phyloP scores from a whole-genome alignment of 2,888 invertebrate genomes.

The Dryocosmus kuriphilus region DNA sequence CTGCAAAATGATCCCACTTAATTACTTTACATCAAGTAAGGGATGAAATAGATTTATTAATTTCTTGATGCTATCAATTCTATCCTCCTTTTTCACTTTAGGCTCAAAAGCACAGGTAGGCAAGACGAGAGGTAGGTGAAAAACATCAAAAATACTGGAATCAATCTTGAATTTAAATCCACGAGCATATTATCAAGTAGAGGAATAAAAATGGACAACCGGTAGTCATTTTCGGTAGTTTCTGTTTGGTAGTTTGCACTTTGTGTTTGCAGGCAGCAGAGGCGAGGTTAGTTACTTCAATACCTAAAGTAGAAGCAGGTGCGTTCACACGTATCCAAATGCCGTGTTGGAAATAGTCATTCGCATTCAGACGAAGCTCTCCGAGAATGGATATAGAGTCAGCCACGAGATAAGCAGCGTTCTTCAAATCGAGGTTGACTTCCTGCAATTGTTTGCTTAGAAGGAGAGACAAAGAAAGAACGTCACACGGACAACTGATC shows the following conservation, averaged over 20 bases:
- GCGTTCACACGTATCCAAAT: constrained; percentile 37
- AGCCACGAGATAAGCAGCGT: constrained; percentile 38
- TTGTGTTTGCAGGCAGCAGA: constrained; percentile 35
- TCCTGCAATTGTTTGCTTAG: constrained; percentile 47
- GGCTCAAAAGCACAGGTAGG: too few relatives aligned
- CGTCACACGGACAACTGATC: constrained; percentile 39
- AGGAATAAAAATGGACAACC: too few relatives aligned
- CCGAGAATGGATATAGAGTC: constrained; percentile 40
- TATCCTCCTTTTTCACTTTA: too few relatives aligned
- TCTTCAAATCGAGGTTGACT: constrained; percentile 45
- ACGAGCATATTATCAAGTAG: too few relatives aligned
- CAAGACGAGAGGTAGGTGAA: too few relatives aligned
- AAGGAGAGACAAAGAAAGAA: constrained; percentile 38
- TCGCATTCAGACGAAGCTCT: constrained; percentile 28
- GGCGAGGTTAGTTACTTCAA: constrained; percentile 42
- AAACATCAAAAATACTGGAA: too few relatives aligned
- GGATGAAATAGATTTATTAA: too few relatives aligned
- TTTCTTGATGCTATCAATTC: too few relatives aligned
- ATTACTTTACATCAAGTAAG: too few relatives aligned
- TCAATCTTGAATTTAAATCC: too few relatives aligned
- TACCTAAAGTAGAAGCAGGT: constrained; percentile 31
- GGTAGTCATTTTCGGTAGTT: constrained; percentile 43
- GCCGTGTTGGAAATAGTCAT: constrained; percentile 31
- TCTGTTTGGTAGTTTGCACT: constrained; percentile 38
- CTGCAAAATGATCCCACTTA: too few relatives aligned